phyloP scores from a whole-genome alignment of 1,140 invertebrate genomes.

The Magallana ariakensis region DNA sequence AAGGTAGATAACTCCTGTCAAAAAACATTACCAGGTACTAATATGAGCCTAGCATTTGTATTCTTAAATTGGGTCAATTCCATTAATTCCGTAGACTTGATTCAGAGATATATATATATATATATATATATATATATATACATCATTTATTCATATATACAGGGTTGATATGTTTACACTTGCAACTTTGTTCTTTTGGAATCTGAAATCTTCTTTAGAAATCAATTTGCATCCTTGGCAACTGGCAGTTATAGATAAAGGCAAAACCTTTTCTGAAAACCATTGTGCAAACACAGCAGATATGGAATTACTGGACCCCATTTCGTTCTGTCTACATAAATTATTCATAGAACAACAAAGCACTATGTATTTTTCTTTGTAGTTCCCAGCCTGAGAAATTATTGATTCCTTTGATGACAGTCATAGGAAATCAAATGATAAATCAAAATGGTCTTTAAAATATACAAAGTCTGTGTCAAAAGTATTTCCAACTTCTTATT shows the following conservation, averaged over 20 bases:
- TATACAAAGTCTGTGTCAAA: not conserved
- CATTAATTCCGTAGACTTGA: no score
- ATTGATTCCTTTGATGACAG: not conserved
- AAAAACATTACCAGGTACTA: no score
- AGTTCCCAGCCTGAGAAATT: not conserved
- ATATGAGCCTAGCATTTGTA: no score
- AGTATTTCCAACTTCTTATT: no score
- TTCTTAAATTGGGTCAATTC: no score
- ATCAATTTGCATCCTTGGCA: not conserved
- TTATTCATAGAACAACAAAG: not conserved
- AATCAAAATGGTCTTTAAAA: not conserved
- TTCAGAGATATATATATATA: no score
- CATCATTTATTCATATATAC: no score
- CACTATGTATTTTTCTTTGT: not conserved
- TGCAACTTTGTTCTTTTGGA: no score
- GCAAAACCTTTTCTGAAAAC: not conserved
- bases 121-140: no score
- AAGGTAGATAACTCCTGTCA: no score
- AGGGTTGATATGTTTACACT: no score
- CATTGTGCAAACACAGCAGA: not conserved
- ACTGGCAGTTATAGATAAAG: not conserved
- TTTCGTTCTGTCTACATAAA: conserved; percentile 3
- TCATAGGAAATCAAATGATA: not conserved
- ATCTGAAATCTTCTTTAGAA: not conserved
- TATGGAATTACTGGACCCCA: not conserved